Conservation (phyloP, 2,113 vertebrate species). For the Turdus rufiventris region DNA sequence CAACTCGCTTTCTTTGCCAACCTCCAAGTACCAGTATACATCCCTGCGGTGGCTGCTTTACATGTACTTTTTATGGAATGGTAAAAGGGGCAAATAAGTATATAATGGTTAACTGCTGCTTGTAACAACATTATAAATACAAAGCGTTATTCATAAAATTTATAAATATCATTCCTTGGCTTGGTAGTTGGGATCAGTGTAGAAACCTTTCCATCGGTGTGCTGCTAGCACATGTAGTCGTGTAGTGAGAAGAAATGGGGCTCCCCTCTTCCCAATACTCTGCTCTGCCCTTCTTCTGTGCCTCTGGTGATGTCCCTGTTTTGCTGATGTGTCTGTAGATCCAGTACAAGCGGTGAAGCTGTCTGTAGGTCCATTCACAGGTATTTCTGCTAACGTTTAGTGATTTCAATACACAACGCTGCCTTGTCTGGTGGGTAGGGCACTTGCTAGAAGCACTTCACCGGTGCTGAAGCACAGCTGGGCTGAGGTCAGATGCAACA, state of each 20-base stretch:
- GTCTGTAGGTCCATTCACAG: background rate
- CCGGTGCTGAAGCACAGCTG: background rate
- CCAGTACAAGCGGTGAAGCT: background rate
- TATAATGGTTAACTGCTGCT: slow-evolving; percentile 4
- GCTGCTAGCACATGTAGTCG: background rate
- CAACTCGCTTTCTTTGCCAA: background rate
- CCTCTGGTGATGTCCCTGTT: background rate
- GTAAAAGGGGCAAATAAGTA: slow-evolving; percentile 21
- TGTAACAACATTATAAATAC: slow-evolving; percentile 6
- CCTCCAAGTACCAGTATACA: background rate
- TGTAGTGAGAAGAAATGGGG: background rate
- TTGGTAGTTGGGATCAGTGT: background rate
- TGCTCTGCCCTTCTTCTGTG: background rate
- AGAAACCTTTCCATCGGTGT: background rate
- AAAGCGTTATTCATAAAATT: slow-evolving; percentile 31
- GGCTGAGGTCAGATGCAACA: background rate
- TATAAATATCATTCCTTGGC: background rate
- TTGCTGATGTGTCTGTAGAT: background rate
- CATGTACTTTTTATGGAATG: slow-evolving; percentile 11
- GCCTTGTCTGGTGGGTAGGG: background rate
- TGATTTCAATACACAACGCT: background rate
- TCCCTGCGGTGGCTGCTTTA: background rate
- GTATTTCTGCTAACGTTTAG: background rate
- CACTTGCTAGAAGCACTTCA: background rate
- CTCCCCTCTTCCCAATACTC: background rate